Conservation (phyloP, 2,797 vertebrate genomes). For the Eutrigla gurnardus region DNA sequence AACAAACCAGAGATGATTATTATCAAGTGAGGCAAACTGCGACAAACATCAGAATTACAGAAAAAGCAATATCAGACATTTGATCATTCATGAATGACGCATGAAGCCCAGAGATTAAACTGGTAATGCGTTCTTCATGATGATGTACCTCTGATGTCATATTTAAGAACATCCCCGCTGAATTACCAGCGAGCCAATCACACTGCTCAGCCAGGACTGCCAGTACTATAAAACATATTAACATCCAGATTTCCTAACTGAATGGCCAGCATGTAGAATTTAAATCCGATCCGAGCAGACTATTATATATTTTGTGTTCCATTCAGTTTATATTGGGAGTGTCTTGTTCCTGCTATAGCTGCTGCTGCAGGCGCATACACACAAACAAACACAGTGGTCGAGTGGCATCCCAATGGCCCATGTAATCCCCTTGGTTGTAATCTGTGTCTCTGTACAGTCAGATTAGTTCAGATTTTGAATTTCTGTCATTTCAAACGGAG, state of each 20-base stretch:
- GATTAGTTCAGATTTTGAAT: slow-evolving; percentile 79
- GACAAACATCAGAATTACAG: slow-evolving; percentile 20
- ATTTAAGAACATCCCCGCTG: slow-evolving; percentile 59
- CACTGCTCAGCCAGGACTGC: slow-evolving; percentile 18
- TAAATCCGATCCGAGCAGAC: slow-evolving; percentile 50
- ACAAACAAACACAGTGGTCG: slow-evolving; percentile 31
- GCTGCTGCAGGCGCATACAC: slow-evolving; percentile 20
- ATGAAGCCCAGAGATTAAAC: slow-evolving; percentile 63
- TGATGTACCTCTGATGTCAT: slow-evolving; percentile 69
- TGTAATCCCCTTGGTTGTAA: slow-evolving; percentile 80
- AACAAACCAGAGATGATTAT: background rate
- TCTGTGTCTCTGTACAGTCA: slow-evolving; percentile 74
- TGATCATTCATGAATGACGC: slow-evolving; percentile 66
- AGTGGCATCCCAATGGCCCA: slow-evolving; percentile 70
- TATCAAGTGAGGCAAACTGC: slow-evolving; percentile 14
- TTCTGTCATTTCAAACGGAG: slow-evolving; percentile 64
- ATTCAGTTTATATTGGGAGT: slow-evolving; percentile 36
- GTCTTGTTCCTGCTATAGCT: slow-evolving; percentile 31
- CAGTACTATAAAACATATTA: slow-evolving; percentile 35
- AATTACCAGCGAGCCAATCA: slow-evolving; percentile 51
- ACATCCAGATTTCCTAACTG: slow-evolving; percentile 35
- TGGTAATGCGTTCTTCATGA: slow-evolving; percentile 52
- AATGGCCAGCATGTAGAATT: slow-evolving; percentile 26
- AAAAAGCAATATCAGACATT: slow-evolving; percentile 36
- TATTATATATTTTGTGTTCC: slow-evolving; percentile 47